Conservation (phyloP, 2,888 invertebrate species). For the Ophonus ardosiacus region DNA sequence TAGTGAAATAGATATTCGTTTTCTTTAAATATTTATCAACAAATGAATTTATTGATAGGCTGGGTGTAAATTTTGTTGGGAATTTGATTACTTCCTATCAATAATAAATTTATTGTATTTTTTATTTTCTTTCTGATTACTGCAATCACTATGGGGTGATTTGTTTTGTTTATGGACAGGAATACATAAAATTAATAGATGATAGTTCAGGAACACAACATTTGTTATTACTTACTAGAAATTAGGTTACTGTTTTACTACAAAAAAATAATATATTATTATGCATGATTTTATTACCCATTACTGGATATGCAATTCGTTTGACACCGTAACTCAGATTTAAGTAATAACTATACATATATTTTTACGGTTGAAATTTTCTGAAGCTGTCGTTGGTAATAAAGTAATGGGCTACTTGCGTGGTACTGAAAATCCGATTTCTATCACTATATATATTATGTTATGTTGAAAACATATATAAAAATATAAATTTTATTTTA, state of each 20-base stretch:
- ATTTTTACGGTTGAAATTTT: too few species aligned
- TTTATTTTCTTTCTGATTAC: not conserved
- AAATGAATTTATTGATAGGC: slow-evolving; percentile 46
- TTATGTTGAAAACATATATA: too few species aligned
- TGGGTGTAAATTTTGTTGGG: slow-evolving; percentile 17
- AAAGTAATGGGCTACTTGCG: too few species aligned
- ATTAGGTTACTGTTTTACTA: not conserved
- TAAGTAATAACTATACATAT: too few species aligned
- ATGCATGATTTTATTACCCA: too few species aligned
- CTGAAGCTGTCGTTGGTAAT: too few species aligned
- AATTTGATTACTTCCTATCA: slow-evolving; percentile 39
- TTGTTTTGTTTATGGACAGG: not conserved
- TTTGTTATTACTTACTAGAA: not conserved
- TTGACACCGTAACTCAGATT: too few species aligned
- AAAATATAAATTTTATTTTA: too few species aligned
- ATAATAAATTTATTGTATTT: slow-evolving; percentile 40
- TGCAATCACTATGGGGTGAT: not conserved
- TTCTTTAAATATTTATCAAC: slow-evolving; percentile 61
- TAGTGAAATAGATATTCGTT: slow-evolving; percentile 61
- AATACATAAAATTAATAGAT: not conserved
- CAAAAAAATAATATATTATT: too few species aligned
- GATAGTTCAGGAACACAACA: not conserved
- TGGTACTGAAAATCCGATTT: too few species aligned
- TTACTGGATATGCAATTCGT: too few species aligned
- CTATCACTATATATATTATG: too few species aligned